Base-by-base conservation (phyloP, 2,797 vertebrate genomes). In the Acipenser ruthenus region DNA sequence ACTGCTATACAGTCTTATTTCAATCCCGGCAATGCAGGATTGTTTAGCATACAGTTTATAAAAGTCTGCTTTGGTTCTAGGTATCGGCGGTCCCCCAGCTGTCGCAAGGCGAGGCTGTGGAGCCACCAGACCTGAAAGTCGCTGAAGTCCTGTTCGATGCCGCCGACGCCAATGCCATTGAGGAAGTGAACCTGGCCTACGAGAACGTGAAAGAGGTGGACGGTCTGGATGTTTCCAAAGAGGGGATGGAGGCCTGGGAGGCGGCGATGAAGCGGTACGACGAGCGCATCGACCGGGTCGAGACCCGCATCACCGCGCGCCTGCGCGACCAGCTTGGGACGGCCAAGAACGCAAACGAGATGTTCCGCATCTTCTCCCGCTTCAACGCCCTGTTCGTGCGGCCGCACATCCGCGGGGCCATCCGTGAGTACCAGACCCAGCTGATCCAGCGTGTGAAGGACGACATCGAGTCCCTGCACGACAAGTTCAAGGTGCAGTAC, bases 401-500 rank as follows among this genome's bases (percentile, higher is more conserved):
- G 2, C 97, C 97, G 7, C 96, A 99, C 83, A 99, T 99, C 69
- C 92, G 97, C 0, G 97, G 97, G 5, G 97, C 97, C 74, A 99
- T 99, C 72, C 90, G 97, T 0, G 97, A 99, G 52, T 99, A 99
- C 81, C 97, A 99, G 79, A 99, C 97, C 0, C 96, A 99, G 65
- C 81, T 99, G 49, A 99, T 99, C 78, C 97, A 99, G 84, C 94
- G 97, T 0, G 97, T 99, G 51, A 99, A 99, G 49, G 97, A 99
- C 0, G 97, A 99, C 79, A 99, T 99, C 0, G 96, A 99, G 79
- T 96, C 97, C 0, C 93, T 99, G 68, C 97, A 99, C 0, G 96
- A 99, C 82, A 99, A 99, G 79, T 99, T 99, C 82, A 99, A 99
- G 82, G 97, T 99, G 48, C 97, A 99, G 65, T 99, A 99, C 73